Evolutionary conservation across 2,888 invertebrate species (phyloP), one percentile per base, ranked within the genome.

Genomic region (Mythimna loreyi): DNA sequence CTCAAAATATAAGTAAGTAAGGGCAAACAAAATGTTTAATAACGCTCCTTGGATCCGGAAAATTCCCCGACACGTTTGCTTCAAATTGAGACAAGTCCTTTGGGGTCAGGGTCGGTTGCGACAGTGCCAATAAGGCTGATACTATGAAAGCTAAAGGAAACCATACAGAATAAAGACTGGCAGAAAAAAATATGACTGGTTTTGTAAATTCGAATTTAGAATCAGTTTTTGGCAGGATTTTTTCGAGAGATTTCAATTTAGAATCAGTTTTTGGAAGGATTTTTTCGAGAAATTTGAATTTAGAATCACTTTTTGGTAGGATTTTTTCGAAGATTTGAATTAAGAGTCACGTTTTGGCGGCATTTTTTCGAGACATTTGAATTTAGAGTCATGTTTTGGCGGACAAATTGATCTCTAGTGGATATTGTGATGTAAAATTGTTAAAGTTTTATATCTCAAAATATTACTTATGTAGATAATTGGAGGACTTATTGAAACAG

Each of bases 21-120:
- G 30, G 52, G 8, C 13, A 66, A 55, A 55, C 13, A 30, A 28
- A 6, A 28, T 43, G 45, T 63, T 72, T 67, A 64, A 76, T 67
- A 63, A 56, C 40, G 56, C 36, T 50, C 23, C 5, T 16, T 5
- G 25, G 57, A 49, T 19, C 49, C 59, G 40, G 58, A 55, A 72
- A 73, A 77, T 72, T 63, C 61, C 60, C 66, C 40, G 19, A 72
- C 56, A 77, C 62, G 78, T 49, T 73, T 60, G 30, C 21, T n/a
- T 47, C 16, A 57, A 78, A 78, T 64, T 78, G 61, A 59, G 58
- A 67, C 75, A 65, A 65, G 64, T 72, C 78, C 67, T 59, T 23
- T 2, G 56, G 53, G 64, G 16, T 59, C 28, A 16, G 16, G 28
- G 30, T n/a, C 40, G 19, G 43, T 63, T 55, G 70, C 30, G 8